Base-by-base conservation (phyloP, 2,113 vertebrate species). In the Melanostigma gelatinosum region DNA sequence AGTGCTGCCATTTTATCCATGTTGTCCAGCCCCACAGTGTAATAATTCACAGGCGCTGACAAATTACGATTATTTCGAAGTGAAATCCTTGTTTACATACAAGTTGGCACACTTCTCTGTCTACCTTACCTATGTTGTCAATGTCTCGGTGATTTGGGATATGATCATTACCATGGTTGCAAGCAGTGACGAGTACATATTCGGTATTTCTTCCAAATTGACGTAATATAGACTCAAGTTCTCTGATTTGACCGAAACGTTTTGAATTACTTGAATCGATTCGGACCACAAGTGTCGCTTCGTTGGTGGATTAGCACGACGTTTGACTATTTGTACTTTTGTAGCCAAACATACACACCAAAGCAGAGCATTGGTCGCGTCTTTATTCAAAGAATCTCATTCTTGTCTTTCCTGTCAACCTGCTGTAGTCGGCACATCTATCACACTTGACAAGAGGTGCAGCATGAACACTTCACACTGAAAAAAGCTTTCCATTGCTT, bases 391-490 rank as follows among this genome's bases (percentile, higher is more conserved):
- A 44, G 4, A 44, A 16, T 18, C 13, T 40, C 2, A 4, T 68
- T 73, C 8, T 78, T 52, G 22, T 74, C 5, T 57, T 48, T 46
- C 57, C 42, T 44, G 48, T 80, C 54, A 29, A 3, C 57, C 16
- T 67, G 42, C 36, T 42, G 8, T 29, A 3, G 61, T 50, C 1
- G 0, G 4, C 29, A 15, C 18, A 80, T 88, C 12, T 16, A 16
- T 86, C 87, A 78, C 46, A 81, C 78, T 74, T 52, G 32, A n/a
- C 10, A n/a, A 64, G 38, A 72, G 27, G 11, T 48, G 15, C 27
- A 75, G 72, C 52, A 72, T 44, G 73, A 88, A 74, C 58, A 75
- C 70, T 87, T 67, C 1, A 73, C 24, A 16, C 50, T 15, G 6
- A 29, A 40, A 34, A 67, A 64, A 70, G 58, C 18, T 80, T 75